Evolutionary conservation across 2,888 invertebrate species (phyloP).

Genomic region (Aradus depressus): DNA sequence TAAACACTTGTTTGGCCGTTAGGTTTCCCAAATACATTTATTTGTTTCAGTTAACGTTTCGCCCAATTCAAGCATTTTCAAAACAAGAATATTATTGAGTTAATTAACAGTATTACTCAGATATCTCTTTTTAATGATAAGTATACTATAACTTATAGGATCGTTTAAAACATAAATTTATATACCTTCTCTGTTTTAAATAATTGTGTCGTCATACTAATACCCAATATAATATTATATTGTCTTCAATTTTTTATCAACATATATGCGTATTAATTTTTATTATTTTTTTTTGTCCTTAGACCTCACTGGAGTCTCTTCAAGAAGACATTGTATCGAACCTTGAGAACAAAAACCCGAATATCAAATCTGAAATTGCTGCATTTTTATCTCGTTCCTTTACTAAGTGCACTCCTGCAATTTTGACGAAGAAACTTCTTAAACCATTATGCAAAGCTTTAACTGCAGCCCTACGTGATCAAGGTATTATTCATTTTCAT

Average conservation of each 20-base stretch:
- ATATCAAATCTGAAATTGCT: constrained; percentile 77
- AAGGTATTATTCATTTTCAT: constrained; percentile 44
- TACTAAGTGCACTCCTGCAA: constrained; percentile 63
- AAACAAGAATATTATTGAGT: no score
- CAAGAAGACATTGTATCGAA: constrained; percentile 77
- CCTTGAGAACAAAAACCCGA: constrained; percentile 83
- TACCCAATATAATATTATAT: background rate
- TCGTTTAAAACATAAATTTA: no score
- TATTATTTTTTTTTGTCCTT: constrained; percentile 31
- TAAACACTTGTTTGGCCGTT: no score
- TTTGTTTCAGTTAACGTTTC: no score
- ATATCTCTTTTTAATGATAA: no score
- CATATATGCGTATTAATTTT: background rate
- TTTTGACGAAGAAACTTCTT: constrained; percentile 78
- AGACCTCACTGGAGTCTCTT: constrained; percentile 72
- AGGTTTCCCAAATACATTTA: no score
- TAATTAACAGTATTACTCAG: no score
- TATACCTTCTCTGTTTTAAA: no score
- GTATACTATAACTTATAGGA: no score
- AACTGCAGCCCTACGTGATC: constrained; percentile 64
- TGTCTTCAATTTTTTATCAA: background rate
- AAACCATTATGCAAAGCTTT: constrained; percentile 70
- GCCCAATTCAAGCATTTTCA: no score
- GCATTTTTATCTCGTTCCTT: constrained; percentile 75
- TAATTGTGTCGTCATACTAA: no score